Evolutionary conservation across 2,113 vertebrate genomes (phyloP).

Genomic region (Sterna hirundo): DNA sequence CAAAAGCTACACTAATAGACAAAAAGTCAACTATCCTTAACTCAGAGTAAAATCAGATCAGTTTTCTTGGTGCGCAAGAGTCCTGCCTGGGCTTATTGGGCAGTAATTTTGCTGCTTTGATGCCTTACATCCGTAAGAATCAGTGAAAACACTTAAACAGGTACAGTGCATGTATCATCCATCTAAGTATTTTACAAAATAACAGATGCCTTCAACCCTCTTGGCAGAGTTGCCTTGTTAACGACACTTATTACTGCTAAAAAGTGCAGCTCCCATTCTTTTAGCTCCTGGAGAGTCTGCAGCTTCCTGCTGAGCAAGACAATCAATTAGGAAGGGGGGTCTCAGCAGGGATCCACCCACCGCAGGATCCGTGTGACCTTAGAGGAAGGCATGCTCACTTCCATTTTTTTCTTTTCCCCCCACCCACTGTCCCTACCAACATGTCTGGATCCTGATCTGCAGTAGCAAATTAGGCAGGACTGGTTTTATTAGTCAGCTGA

Average conservation of each 20-base stretch:
- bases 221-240: conserved; percentile 57
- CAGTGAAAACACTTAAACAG: not conserved
- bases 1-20: conserved; percentile 41
- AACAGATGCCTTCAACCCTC: conserved; percentile 28
- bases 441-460: not conserved
- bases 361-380: not conserved
- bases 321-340: not conserved
- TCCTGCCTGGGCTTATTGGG: conserved; percentile 4
- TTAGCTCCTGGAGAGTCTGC: conserved; percentile 24
- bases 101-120: conserved; percentile 47
- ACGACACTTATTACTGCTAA: conserved; percentile 37
- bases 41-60: conserved; percentile 33
- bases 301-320: conserved; percentile 39
- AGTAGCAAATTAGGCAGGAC: not conserved
- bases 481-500: not conserved
- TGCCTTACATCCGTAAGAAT: conserved; percentile 15
- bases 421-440: not conserved
- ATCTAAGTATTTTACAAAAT: conserved; percentile 31
- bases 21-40: conserved; percentile 39
- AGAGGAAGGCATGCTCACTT: not conserved
- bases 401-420: not conserved
- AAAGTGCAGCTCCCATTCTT: conserved; percentile 30
- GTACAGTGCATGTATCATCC: not conserved
- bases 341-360: not conserved
- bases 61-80: not conserved